Conservation (phyloP, 2,797 vertebrate genomes). For the Dendrocincla tyrannina region DNA sequence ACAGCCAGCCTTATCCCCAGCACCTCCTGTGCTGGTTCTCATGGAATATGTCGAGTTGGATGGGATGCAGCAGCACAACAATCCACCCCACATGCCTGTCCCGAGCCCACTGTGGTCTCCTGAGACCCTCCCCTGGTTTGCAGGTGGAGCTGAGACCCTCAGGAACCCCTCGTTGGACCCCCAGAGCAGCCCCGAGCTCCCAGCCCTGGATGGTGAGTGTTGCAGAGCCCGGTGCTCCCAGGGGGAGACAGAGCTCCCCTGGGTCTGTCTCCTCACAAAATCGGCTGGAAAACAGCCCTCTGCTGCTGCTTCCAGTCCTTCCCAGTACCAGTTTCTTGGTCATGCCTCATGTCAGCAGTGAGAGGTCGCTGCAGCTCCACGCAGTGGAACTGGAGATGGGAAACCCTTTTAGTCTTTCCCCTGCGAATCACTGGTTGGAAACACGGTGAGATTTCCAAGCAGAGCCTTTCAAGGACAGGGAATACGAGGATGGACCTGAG, state of each 20-base stretch:
- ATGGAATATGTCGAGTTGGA: background rate
- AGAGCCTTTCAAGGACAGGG: background rate
- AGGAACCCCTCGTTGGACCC: conserved; percentile 82
- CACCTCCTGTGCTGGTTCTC: background rate
- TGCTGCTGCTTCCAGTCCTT: background rate
- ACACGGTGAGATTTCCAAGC: background rate
- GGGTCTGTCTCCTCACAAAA: background rate
- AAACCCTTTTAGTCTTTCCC: background rate
- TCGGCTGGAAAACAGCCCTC: background rate
- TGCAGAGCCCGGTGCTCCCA: background rate
- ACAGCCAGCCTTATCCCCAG: too few species aligned
- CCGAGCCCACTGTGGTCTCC: background rate
- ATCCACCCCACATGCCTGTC: too few species aligned
- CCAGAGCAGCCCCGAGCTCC: conserved; percentile 86
- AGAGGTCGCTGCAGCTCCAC: background rate
- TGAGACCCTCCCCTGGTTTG: accelerated
- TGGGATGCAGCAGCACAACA: too few species aligned
- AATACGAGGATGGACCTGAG: background rate
- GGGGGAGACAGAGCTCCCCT: background rate
- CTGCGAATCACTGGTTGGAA: accelerated
- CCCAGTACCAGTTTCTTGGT: background rate
- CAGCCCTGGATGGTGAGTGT: conserved; percentile 85
- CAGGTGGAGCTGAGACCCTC: background rate
- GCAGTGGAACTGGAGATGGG: background rate
- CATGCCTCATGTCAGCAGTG: background rate